A percentile compares a stretch with the other conserved stretches of the same genome.
Evolutionary conservation across 2,888 invertebrate species (phyloP).

Genomic region (Leucophenga maculata): DNA sequence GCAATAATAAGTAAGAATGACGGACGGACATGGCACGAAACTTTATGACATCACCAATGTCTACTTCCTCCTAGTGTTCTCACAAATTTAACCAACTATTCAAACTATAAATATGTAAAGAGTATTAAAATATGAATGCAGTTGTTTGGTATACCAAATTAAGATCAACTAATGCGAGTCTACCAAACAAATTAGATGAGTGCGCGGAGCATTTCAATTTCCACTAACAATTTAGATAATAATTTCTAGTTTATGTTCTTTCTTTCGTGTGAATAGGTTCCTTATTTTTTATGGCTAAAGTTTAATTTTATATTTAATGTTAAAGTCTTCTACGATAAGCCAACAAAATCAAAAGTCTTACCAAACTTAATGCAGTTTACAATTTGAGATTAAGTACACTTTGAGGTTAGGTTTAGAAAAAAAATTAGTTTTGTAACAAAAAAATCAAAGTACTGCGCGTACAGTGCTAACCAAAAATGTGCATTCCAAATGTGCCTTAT

Average conservation of each 20-base stretch:
- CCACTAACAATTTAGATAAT: background rate
- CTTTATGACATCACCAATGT: too few species aligned
- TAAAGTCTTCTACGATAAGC: background rate
- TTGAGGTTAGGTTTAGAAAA: background rate
- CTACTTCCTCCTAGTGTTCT: background rate
- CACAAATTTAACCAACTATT: background rate
- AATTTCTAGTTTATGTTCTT: constrained; percentile 3
- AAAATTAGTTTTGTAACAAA: background rate
- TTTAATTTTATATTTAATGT: background rate
- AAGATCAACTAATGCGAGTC: background rate
- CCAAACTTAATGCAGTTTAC: constrained; percentile 57
- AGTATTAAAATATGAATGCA: too few species aligned
- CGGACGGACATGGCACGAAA: too few species aligned
- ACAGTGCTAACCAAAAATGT: constrained; percentile 33
- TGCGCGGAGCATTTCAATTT: constrained; percentile 56
- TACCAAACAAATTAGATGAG: constrained; percentile 17
- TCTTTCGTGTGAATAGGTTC: constrained; percentile 47
- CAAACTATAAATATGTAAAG: too few species aligned
- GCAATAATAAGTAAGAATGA: too few species aligned
- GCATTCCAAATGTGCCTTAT: constrained; percentile 71
- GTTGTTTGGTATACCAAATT: background rate
- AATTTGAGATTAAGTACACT: constrained; percentile 28
- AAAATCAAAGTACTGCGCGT: background rate
- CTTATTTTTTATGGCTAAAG: constrained; percentile 45
- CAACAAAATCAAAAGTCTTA: constrained; percentile 70